These are phyloP conservation scores for Trachelipus rathkii DNA, from an alignment of 1,140 invertebrate genomes.

Conservation along the genomic window DNA sequence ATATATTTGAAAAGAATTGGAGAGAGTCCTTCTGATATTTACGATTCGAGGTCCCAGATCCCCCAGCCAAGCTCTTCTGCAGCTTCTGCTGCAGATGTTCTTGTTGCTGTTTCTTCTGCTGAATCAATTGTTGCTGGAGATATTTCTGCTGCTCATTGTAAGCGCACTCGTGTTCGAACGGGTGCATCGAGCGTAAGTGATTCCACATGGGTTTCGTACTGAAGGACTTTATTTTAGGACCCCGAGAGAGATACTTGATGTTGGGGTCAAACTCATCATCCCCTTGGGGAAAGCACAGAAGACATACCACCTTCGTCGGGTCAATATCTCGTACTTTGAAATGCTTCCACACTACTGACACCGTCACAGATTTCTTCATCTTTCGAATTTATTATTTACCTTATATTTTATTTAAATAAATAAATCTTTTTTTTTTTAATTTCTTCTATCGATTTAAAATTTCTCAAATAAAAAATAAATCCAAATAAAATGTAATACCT, in stretches of 20 bases:
- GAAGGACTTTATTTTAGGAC: neutral
- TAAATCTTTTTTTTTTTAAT: no score
- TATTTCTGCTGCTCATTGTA: no score
- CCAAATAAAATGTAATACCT: no score
- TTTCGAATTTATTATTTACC: no score
- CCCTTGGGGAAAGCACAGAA: neutral
- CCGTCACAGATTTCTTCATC: neutral
- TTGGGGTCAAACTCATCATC: neutral
- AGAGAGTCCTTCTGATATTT: no score
- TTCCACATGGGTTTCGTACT: constrained; percentile 6
- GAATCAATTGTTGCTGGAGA: no score
- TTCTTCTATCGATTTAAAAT: no score
- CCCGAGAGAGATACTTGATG: neutral
- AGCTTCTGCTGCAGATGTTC: neutral
- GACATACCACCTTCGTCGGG: neutral
- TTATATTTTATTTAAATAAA: no score
- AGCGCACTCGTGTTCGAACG: neutral
- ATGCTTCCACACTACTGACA: neutral
- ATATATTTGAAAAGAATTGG: no score
- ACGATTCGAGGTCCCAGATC: no score
- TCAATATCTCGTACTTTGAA: neutral
- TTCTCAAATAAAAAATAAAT: no score
- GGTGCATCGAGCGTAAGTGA: neutral
- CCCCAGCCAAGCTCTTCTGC: no score
- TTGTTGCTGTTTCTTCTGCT: neutral